Evolutionary conservation across 2,888 invertebrate species (phyloP).

Genomic region (Nudaria mundana): DNA sequence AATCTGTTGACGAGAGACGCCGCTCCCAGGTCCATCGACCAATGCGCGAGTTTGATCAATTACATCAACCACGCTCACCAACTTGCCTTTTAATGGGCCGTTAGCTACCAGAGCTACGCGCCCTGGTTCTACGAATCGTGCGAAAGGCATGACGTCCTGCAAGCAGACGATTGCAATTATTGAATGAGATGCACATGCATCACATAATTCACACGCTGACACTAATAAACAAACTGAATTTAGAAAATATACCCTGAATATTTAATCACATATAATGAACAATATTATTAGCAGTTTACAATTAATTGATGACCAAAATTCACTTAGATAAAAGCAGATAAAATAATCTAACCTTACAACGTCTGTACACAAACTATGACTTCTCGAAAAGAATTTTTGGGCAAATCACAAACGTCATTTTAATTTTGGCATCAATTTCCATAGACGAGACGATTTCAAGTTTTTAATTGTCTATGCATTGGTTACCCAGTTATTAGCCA

Average conservation of each 20-base stretch:
- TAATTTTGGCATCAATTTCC: neutral
- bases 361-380: constrained; percentile 63
- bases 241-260: constrained; percentile 18
- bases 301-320: constrained; percentile 6
- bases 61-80: constrained; percentile 96
- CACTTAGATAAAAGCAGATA: constrained; percentile 54
- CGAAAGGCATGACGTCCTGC: constrained; percentile 87
- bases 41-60: constrained; percentile 98
- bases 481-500: no score
- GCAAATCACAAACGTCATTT: constrained; percentile 25
- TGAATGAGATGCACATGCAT: constrained; percentile 2
- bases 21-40: constrained; percentile 95
- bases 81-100: constrained; percentile 94
- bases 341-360: constrained; percentile 71
- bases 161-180: constrained; percentile 43
- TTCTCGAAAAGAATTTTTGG: constrained; percentile 59
- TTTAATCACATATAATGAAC: constrained; percentile 9
- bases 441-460: no score
- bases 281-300: constrained; percentile 6
- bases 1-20: constrained; percentile 89
- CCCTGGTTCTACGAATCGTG: constrained; percentile 97
- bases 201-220: constrained; percentile 27
- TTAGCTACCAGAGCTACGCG: constrained; percentile 97
- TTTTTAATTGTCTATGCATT: no score
- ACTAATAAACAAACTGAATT: constrained; percentile 13